Evolutionary conservation across 2,113 vertebrate species (phyloP).

Genomic region (Crotalus viridis): DNA sequence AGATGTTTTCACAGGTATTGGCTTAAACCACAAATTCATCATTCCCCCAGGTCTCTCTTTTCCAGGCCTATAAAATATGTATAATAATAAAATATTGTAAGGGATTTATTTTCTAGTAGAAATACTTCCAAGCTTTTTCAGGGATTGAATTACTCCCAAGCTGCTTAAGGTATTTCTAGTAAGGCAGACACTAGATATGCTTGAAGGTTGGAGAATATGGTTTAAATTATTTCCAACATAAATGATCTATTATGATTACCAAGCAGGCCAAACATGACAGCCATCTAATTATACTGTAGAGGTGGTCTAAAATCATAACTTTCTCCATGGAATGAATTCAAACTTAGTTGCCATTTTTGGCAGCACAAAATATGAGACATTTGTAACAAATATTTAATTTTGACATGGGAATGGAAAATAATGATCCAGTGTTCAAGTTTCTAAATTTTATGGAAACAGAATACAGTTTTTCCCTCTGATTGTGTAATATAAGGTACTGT

Average conservation of each 20-base stretch:
- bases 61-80: neutral
- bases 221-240: slow-evolving; percentile 56
- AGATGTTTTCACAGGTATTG: slow-evolving; percentile 24
- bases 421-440: slow-evolving; percentile 2
- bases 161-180: slow-evolving; percentile 44
- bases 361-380: slow-evolving; percentile 19
- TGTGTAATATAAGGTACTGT: slow-evolving; percentile 25
- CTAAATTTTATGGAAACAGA: slow-evolving; percentile 31
- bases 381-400: slow-evolving; percentile 45
- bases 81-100: neutral
- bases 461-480: neutral
- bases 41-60: slow-evolving; percentile 3
- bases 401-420: slow-evolving; percentile 20
- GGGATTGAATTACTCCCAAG: slow-evolving; percentile 36
- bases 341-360: slow-evolving; percentile 42
- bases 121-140: slow-evolving; percentile 16
- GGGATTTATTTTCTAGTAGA: slow-evolving; percentile 15
- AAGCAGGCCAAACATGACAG: slow-evolving; percentile 31
- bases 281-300: slow-evolving; percentile 28
- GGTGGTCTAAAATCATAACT: slow-evolving; percentile 47
- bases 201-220: slow-evolving; percentile 43
- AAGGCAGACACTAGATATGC: slow-evolving; percentile 22
- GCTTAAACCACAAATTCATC: slow-evolving; percentile 18
- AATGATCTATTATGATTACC: slow-evolving; percentile 53
- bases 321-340: slow-evolving; percentile 38